Evolutionary conservation across 2,888 invertebrate genomes (phyloP), one percentile per base, ranked within the genome.

Genomic region (Eupithecia subfuscata): DNA sequence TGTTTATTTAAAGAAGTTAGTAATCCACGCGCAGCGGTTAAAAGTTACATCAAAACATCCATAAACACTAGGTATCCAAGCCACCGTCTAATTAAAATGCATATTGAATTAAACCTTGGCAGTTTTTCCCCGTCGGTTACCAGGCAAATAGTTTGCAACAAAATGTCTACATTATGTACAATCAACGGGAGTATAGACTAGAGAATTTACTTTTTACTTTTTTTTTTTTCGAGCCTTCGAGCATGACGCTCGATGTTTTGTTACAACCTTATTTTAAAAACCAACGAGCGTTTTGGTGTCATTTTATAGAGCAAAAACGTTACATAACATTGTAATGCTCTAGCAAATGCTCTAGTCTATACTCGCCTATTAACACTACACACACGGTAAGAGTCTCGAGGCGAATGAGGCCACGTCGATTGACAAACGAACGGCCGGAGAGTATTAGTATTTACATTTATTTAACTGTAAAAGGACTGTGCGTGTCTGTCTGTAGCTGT

Each of bases 361-460:
- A 14, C 43, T 16, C 14, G 18, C 48, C 8, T 2, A 56, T 11
- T 2, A 3, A 56, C 22, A 56, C 22, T 71, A 71, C 75, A 63
- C 70, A 72, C 78, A 74, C 56, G 37, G 30, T 52, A 6, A 63
- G 40, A 69, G 69, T 43, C 43, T 45, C 71, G 69, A 63, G 68
- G 67, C 74, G 81, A 86, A 84, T 75, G 82, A 81, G 86, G 84
- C 80, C 84, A 81, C 73, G 77, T 72, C 82, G 83, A 86, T 84
- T 86, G 86, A 84, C 83, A 84, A 82, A 43, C 43, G 11, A 80
- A 82, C 81, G 78, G 79, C 43, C 63, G 56, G 40, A 63, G 60
- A 52, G 74, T 73, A 68, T 74, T 77, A 72, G 70, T 77, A 52
- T 76, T 63, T 69, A 68, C 65, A 68, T 73, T 68, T 25, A 60